Conservation (phyloP, 2,888 invertebrate species). For the Netelia fuscicornis region DNA sequence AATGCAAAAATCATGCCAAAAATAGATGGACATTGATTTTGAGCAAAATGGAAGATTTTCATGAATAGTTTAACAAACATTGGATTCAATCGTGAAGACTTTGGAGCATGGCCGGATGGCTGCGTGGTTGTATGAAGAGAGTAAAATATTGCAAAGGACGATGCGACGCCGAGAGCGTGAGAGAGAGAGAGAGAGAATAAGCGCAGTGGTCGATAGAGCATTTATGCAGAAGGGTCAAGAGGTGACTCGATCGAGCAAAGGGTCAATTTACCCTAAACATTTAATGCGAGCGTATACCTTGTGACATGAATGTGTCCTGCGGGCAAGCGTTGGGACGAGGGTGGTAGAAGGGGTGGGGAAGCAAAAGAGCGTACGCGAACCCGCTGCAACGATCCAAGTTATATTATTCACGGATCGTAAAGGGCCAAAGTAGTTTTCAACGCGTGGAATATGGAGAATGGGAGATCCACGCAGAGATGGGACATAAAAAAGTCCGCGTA, state of each 20-base stretch:
- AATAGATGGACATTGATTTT: too few relatives aligned
- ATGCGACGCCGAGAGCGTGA: neutral
- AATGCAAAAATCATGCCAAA: too few relatives aligned
- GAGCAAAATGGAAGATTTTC: too few relatives aligned
- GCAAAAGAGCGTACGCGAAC: slow-evolving; percentile 8
- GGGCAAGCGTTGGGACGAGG: neutral
- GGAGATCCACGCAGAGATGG: neutral
- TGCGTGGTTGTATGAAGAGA: too few relatives aligned
- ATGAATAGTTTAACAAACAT: too few relatives aligned
- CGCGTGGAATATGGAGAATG: neutral
- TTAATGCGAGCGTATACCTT: slow-evolving; percentile 11
- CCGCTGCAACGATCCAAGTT: slow-evolving; percentile 62
- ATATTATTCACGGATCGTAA: slow-evolving; percentile 59
- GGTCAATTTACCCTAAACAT: slow-evolving; percentile 51
- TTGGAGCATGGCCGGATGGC: too few relatives aligned
- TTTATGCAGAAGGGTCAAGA: slow-evolving; percentile 22
- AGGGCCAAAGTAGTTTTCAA: slow-evolving; percentile 53
- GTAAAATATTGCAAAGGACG: too few relatives aligned
- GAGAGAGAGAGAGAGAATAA: neutral
- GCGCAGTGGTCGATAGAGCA: slow-evolving; percentile 39
- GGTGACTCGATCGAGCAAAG: slow-evolving; percentile 28
- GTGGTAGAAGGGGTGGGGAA: neutral
- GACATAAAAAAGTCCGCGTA: slow-evolving; percentile 38
- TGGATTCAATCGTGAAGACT: too few relatives aligned
- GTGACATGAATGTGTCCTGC: neutral